Conservation (phyloP, 2,888 invertebrate genomes). For the Boloria selene region DNA sequence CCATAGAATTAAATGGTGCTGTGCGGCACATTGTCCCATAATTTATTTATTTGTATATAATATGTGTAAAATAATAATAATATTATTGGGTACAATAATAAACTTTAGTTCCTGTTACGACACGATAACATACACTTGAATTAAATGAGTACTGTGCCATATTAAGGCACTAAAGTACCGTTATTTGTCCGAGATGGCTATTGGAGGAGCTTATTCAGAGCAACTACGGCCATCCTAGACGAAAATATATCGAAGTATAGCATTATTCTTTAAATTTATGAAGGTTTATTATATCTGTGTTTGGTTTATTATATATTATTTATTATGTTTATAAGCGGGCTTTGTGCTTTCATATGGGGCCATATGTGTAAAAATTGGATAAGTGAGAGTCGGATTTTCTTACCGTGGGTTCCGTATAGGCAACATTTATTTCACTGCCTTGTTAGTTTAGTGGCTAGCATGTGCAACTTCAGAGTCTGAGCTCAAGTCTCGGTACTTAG, state of each 20-base stretch:
- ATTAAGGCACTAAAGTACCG: constrained; percentile 4
- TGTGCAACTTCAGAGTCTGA: no score
- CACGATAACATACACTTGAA: background rate
- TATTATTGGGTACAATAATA: background rate
- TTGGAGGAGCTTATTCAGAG: background rate
- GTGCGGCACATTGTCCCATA: no score
- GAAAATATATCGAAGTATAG: constrained; percentile 3
- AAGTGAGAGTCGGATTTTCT: background rate
- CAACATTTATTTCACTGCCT: no score
- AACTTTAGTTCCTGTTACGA: background rate
- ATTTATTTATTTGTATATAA: background rate
- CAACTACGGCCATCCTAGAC: background rate
- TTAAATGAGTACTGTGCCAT: background rate
- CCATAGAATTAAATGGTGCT: no score
- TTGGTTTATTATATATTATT: no score
- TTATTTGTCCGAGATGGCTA: constrained; percentile 7
- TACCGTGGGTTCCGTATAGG: no score
- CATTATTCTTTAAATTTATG: constrained; percentile 12
- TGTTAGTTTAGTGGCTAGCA: no score
- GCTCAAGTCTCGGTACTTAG: no score
- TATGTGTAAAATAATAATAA: background rate
- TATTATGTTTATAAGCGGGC: no score
- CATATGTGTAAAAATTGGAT: background rate
- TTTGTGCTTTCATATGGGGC: constrained; percentile 8
- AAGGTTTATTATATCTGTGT: no score